phyloP scores from a whole-genome alignment of 2,797 vertebrate genomes.

The Loris lydekkerianus region DNA sequence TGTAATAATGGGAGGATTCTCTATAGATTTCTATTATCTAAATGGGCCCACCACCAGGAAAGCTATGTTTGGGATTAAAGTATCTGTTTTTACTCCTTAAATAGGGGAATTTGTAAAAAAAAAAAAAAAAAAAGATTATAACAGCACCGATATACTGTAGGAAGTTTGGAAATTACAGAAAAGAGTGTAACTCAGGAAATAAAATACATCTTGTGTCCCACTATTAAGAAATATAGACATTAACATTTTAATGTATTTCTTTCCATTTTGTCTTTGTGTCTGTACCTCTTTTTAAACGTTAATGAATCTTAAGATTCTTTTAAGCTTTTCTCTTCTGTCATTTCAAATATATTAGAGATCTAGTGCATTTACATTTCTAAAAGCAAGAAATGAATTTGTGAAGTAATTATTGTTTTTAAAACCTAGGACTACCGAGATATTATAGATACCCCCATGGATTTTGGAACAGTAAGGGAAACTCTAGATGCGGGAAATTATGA shows the following conservation, averaged over 20 bases:
- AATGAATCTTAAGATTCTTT: constrained; percentile 31
- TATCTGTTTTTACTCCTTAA: neutral
- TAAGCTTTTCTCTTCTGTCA: neutral
- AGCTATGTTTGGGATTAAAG: neutral
- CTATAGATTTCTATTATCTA: neutral
- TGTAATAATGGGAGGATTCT: neutral
- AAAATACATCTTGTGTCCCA: neutral
- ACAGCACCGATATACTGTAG: neutral
- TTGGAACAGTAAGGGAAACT: constrained; percentile 93
- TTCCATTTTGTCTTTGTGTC: neutral
- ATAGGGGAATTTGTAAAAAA: neutral
- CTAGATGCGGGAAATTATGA: constrained; percentile 95
- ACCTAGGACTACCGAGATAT: constrained; percentile 95
- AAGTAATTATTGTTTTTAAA: constrained; percentile 73
- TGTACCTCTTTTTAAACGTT: neutral
- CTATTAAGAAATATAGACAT: neutral
- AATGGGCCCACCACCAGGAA: neutral
- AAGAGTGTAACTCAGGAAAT: neutral
- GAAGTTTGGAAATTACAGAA: constrained; percentile 12
- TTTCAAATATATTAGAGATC: constrained; percentile 21
- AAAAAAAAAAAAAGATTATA: neutral
- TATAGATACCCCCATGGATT: constrained; percentile 98
- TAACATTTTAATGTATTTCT: constrained; percentile 18
- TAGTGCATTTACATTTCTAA: constrained; percentile 24
- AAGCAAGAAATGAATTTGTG: constrained; percentile 9